These are phyloP conservation scores for Heteractis magnifica DNA, from an alignment of 92 coral and sea anemone genomes.

Conservation along the genomic window DNA sequence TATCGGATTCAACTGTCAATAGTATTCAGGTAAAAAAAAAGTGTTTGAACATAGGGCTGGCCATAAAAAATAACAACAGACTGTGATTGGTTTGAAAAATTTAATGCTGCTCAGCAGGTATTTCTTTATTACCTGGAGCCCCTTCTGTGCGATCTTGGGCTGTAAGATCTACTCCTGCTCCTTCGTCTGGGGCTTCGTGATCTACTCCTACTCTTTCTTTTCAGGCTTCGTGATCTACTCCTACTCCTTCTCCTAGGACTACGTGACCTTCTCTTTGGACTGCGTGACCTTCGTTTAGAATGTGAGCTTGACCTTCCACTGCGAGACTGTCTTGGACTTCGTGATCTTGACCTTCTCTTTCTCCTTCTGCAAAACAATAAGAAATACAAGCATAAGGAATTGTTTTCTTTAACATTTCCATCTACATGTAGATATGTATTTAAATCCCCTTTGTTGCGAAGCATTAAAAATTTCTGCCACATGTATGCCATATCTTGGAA, in stretches of 20 bases:
- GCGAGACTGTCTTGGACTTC: constrained; percentile 14
- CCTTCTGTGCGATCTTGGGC: constrained; percentile 27
- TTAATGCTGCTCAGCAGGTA: too few species aligned
- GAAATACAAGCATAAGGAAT: background rate
- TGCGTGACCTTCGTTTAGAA: constrained; percentile 22
- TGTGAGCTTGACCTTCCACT: constrained; percentile 30
- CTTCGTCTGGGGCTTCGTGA: constrained; percentile 52
- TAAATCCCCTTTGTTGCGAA: background rate
- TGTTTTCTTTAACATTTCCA: background rate
- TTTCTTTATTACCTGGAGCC: background rate
- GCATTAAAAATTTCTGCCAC: background rate
- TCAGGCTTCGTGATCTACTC: constrained; percentile 28
- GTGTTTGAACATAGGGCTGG: too few species aligned
- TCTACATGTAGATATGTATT: background rate
- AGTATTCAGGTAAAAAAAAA: too few species aligned
- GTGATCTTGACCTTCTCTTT: background rate
- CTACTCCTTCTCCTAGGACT: constrained; percentile 56
- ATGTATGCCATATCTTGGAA: constrained; percentile 4
- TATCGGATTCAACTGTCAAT: too few species aligned
- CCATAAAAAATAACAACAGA: too few species aligned
- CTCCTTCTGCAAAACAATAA: constrained; percentile 26
- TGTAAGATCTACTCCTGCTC: constrained; percentile 33
- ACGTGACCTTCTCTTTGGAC: constrained; percentile 42
- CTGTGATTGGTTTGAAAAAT: too few species aligned
- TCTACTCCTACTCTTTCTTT: constrained; percentile 55